Evolutionary conservation across 23 tunicate genomes (phyloP), one percentile per base, ranked within the genome.

Genomic region (Clavelina lepadiformis): DNA sequence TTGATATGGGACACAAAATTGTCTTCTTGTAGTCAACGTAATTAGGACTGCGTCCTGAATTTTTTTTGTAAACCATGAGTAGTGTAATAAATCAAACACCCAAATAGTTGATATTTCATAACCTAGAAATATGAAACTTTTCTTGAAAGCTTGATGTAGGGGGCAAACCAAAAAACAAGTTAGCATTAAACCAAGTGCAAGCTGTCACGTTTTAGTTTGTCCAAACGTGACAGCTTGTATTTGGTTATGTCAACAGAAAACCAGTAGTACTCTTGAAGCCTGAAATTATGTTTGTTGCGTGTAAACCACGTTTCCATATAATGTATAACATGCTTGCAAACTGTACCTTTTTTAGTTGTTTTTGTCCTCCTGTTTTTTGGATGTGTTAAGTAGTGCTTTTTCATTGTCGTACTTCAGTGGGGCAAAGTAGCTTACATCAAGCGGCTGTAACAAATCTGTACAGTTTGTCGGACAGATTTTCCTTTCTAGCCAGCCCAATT

Each of bases 381-480:
- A 63, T 27, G 11, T 35, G 69, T 27, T 35, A 20, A 65, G 36
- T 29, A 65, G 56, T 6, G 28, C 28, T 29, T 65, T 45, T 65
- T 45, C 33, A 24, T 2, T 2, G 30, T 27, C 27, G 30, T 24
- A 65, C 31, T 65, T 65, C 30, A 65, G 46, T 21, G 56, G 71
- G 18, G 71, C 55, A 65, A 65, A 65, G 28, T 27, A 63, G 51
- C 52, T 15, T 13, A 45, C 71, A 65, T 65, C 56, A 3, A 41
- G 30, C n/a, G 56, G 71, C 28, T 45, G 55, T 32, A 41, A 25
- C 33, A 65, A 44, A 65, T 41, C 71, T 24, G 56, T 45, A 22
- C 71, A 65, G 30, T 38, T 55, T 1, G 56, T 56, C 2, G 28
- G 56, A 65, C 15, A 65, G 22, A 21, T 41, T 38, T 25, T 38